Percentiles rank a stretch among this genome's conserved stretches.
phyloP scores from a whole-genome alignment of 2,888 invertebrate genomes.

The Schizaphis graminum region DNA sequence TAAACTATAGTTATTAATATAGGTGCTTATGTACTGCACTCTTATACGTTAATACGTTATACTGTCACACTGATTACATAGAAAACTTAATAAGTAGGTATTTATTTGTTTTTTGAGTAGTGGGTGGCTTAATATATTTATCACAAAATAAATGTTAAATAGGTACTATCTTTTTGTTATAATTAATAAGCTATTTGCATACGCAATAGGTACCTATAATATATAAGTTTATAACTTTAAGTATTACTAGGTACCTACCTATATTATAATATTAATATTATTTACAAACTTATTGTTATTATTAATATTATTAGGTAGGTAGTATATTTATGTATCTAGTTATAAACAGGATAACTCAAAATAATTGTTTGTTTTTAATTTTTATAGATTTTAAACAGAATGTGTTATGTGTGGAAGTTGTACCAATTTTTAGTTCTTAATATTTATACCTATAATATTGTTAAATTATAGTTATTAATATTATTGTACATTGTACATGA shows the following conservation, averaged over 20 bases:
- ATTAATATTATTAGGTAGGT: too few relatives aligned
- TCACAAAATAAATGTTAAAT: conserved; percentile 2
- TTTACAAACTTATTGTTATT: too few relatives aligned
- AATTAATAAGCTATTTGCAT: not conserved
- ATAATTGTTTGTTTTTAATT: too few relatives aligned
- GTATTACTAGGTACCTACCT: too few relatives aligned
- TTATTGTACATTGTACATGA: not conserved
- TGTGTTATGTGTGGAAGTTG: not conserved
- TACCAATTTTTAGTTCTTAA: not conserved
- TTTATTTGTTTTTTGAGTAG: too few relatives aligned
- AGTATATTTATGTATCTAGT: too few relatives aligned
- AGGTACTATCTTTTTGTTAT: not conserved
- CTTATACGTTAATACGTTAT: not conserved
- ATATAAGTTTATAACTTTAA: not conserved
- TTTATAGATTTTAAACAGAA: not conserved
- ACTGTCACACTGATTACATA: not conserved
- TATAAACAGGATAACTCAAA: not conserved
- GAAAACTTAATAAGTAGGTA: not conserved
- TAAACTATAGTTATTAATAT: too few relatives aligned
- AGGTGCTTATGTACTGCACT: not conserved
- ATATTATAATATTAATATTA: too few relatives aligned
- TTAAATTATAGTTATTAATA: too few relatives aligned
- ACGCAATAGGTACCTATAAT: not conserved
- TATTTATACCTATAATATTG: too few relatives aligned
- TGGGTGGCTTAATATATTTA: not conserved